These are phyloP conservation scores for Urocolius indicus DNA, from an alignment of 2,113 vertebrate species.

Conservation along the genomic window DNA sequence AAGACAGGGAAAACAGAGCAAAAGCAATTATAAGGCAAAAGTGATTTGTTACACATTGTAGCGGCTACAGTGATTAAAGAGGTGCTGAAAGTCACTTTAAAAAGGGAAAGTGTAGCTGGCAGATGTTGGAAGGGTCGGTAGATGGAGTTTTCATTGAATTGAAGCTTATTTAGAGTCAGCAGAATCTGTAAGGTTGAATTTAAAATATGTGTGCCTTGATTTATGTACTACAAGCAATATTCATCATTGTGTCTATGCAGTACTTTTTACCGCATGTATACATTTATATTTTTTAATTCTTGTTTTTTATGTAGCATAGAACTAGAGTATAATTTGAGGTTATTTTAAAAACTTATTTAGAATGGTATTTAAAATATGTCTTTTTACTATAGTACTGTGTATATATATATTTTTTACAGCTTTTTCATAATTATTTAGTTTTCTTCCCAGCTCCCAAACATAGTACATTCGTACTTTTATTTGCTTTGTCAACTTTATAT, in stretches of 20 bases:
- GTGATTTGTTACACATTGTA: neutral
- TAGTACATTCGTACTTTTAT: neutral
- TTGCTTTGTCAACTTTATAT: neutral
- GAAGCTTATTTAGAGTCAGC: neutral
- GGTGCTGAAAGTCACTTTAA: neutral
- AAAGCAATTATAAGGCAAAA: neutral
- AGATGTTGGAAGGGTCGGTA: neutral
- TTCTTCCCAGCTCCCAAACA: neutral
- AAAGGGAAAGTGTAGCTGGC: neutral
- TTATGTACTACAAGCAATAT: neutral
- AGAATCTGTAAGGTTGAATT: neutral
- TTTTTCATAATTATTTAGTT: neutral
- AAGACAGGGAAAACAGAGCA: neutral
- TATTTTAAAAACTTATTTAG: neutral
- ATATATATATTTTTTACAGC: neutral
- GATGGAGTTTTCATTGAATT: neutral
- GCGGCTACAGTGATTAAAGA: neutral
- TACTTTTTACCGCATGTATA: neutral
- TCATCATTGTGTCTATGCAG: neutral
- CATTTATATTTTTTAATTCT: slow-evolving; percentile 37
- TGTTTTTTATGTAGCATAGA: neutral
- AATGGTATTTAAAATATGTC: neutral
- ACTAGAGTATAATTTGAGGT: neutral
- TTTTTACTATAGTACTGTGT: neutral
- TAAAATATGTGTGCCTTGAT: neutral